These are phyloP conservation scores for Bimastos eiseni DNA, from an alignment of 2,888 invertebrate genomes.

Conservation along the genomic window DNA sequence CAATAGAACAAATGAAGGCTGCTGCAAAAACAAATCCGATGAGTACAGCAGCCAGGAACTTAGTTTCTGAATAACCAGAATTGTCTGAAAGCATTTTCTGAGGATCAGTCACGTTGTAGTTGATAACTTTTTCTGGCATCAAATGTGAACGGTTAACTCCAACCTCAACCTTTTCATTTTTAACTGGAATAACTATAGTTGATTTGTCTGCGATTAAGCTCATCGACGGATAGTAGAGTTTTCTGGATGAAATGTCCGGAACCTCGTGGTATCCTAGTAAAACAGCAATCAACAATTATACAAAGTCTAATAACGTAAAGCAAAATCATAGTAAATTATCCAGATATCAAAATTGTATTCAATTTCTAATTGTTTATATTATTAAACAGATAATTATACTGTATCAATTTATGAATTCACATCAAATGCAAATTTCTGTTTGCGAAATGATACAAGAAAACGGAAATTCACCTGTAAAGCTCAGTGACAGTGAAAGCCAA, in stretches of 20 bases:
- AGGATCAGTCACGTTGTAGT: neutral
- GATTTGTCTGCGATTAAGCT: constrained; percentile 1
- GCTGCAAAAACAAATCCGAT: neutral
- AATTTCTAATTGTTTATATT: no score
- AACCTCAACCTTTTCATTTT: neutral
- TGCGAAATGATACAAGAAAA: no score
- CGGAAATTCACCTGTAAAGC: no score
- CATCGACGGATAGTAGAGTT: neutral
- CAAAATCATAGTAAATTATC: neutral
- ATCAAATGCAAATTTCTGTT: no score
- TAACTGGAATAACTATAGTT: neutral
- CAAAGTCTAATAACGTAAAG: neutral
- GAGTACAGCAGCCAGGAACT: neutral
- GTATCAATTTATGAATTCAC: no score
- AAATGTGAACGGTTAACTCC: neutral
- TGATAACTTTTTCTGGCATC: neutral
- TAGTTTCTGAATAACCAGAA: neutral
- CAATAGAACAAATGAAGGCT: neutral
- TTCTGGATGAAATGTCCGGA: constrained; percentile 17
- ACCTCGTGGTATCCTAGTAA: constrained; percentile 34
- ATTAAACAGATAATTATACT: no score
- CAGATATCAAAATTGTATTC: no score
- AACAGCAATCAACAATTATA: neutral
- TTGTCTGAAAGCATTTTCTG: neutral
- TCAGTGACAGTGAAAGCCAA: no score